Evolutionary conservation across 1,140 invertebrate species (phyloP), one percentile per base, ranked within the genome.

Genomic region (Drosophila pruinosa): DNA sequence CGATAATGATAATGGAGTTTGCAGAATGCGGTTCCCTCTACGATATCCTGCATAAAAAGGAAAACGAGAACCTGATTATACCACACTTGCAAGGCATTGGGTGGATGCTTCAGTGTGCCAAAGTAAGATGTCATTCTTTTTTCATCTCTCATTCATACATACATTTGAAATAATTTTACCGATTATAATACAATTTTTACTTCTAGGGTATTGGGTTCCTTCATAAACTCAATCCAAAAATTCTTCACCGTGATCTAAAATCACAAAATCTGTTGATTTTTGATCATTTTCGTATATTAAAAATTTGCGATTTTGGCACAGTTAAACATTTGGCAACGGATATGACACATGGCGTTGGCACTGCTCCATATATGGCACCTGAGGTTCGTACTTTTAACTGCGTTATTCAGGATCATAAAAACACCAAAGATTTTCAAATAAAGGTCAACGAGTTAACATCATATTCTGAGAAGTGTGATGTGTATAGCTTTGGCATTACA

Each of bases 21-120:
- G 22, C 47, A 10, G 59, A 53, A 3, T 15, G 26, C 2, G 28
- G 31, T 2, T 39, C 14, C 0, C 59, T 63, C 1, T 2, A 12
- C 12, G 0, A 15, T 21, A 12, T 17, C 0, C 5, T 62, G 17
- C 56, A 39, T 17, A 0, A 2, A 0, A 8, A 4, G 0, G 17
- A 24, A 2, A 5, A 47, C 4, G 15, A 43, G 1, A 4, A 7
- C 3, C 14, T 2, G 10, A 36, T 12, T 36, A 8, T 36, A n/a
- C 12, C 4, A 14, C 14, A 15, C 6, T 39, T 4, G 14, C 12
- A 8, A 3, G 15, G 6, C 2, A 28, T 50, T 7, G 53, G 26
- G 12, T 62, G 47, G 59, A 52, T 52, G 48, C n/a, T 6, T 8
- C 59, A 62, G 12, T 41, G 47, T 26, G 59, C 59, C 17, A 21